Base-by-base conservation (phyloP, 2,113 vertebrate genomes). In the Ptyas mucosa region DNA sequence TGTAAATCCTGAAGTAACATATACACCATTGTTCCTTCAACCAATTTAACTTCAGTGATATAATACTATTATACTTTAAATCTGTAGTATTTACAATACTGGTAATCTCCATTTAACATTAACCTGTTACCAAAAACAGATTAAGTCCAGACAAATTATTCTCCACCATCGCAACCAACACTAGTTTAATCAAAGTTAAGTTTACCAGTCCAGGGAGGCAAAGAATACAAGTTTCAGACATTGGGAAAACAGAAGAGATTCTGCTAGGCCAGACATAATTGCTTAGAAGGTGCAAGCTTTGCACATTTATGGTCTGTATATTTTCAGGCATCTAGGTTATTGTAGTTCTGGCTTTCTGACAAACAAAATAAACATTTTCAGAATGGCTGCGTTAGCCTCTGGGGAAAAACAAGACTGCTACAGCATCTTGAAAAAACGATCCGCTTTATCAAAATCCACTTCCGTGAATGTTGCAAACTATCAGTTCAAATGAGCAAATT, bases 31-130 rank as follows among this genome's bases (percentile, higher is more conserved):
- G 34, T 85, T 85, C 54, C 34, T 54, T 88, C 6, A 24, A 51
- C 39, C 53, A 89, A 89, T 26, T 85, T 89, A 89, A 89, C 10
- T 53, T 92, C 26, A 89, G 29, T 86, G 58, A 58, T 29, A 57
- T 89, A 92, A 58, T 39, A 15, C 7, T 93, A 61, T 90, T 93
- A 61, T 86, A 58, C 9, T 39, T 89, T 90, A 49, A 92, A 85
- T 85, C 49, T 51, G 43, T 55, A 51, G 8, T 14, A 92, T 43
- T 89, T 85, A 43, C 24, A 57, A 9, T 54, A 89, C n/a, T 55
- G 18, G 34, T 89, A 89, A 57, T 92, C 39, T 23, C 87, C 14
- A 85, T 5, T 89, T 88, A 87, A 69, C 43, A 61, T 54, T 61
- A 58, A 81, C 29, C 26, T 81, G 15, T 26, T 85, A 89, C 46